phyloP scores from a whole-genome alignment of 2,797 vertebrate genomes.

The Buphagus erythrorhynchus region DNA sequence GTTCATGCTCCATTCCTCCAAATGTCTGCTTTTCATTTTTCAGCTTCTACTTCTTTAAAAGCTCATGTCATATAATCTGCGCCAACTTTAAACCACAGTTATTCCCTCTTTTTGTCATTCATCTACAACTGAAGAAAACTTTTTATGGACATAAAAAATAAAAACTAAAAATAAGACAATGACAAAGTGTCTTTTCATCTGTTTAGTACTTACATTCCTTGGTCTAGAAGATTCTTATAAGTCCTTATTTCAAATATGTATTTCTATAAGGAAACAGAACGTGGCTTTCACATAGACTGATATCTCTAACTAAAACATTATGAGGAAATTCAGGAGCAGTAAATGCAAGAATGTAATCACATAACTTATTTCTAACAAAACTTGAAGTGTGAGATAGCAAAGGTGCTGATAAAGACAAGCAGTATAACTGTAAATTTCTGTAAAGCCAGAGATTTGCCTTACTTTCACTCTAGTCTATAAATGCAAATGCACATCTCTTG shows the following conservation, averaged over 20 bases:
- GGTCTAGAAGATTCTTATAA: background rate
- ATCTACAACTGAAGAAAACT: background rate
- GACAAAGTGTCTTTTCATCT: background rate
- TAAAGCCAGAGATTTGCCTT: background rate
- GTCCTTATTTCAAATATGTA: background rate
- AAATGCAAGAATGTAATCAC: background rate
- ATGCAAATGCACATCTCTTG: background rate
- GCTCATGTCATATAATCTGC: background rate
- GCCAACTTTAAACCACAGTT: background rate
- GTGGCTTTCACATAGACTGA: background rate
- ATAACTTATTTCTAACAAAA: background rate
- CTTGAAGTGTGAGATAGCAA: background rate
- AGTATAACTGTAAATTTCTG: background rate
- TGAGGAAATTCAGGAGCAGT: background rate
- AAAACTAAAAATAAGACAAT: background rate
- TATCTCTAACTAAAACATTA: background rate
- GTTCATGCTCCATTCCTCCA: background rate
- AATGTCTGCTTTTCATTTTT: background rate
- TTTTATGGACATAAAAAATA: background rate
- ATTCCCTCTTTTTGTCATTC: background rate
- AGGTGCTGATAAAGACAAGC: background rate
- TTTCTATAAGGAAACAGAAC: background rate
- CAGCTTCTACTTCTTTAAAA: background rate
- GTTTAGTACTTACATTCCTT: background rate
- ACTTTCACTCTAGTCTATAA: background rate